A percentile compares a stretch with the other conserved stretches of the same genome.
Conservation (phyloP, 2,113 vertebrate species). For the Triplophysa siluroides region DNA sequence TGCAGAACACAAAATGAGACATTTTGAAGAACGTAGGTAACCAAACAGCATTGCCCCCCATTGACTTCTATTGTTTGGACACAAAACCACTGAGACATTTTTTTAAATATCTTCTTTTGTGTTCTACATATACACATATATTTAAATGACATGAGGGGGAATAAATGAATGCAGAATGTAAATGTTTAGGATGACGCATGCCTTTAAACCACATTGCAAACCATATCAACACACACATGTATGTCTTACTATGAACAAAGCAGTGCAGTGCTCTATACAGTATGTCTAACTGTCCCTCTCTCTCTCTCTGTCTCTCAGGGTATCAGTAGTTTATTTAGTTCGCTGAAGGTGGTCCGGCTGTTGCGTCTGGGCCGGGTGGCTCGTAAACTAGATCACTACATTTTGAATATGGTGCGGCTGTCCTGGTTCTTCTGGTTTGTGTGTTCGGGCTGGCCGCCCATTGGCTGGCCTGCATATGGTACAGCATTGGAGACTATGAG, state of each 20-base stretch:
- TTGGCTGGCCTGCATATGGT: slow-evolving; percentile 99
- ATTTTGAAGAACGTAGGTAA: too few relatives aligned
- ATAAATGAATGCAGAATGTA: too few relatives aligned
- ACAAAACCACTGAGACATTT: too few relatives aligned
- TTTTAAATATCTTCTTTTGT: too few relatives aligned
- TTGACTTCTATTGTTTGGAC: too few relatives aligned
- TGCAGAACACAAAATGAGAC: too few relatives aligned
- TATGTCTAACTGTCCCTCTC: neutral
- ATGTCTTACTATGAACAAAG: neutral
- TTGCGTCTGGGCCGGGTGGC: slow-evolving; percentile 94
- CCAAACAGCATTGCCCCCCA: too few relatives aligned
- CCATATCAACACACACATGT: slow-evolving; percentile 20
- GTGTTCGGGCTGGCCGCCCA: slow-evolving; percentile 97
- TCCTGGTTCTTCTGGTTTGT: slow-evolving; percentile 94
- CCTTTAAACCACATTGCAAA: neutral
- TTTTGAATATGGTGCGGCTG: slow-evolving; percentile 94
- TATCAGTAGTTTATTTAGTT: slow-evolving; percentile 98
- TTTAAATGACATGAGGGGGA: too few relatives aligned
- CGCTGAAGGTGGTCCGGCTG: slow-evolving; percentile 92
- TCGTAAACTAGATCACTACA: slow-evolving; percentile 97
- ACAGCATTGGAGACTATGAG: slow-evolving; percentile 99
- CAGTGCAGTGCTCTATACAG: neutral
- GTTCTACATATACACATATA: too few relatives aligned
- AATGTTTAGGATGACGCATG: too few relatives aligned
- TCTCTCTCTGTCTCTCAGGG: slow-evolving; percentile 74